Base-by-base conservation (phyloP, 2,888 invertebrate genomes). In the Catocala sponsa region DNA sequence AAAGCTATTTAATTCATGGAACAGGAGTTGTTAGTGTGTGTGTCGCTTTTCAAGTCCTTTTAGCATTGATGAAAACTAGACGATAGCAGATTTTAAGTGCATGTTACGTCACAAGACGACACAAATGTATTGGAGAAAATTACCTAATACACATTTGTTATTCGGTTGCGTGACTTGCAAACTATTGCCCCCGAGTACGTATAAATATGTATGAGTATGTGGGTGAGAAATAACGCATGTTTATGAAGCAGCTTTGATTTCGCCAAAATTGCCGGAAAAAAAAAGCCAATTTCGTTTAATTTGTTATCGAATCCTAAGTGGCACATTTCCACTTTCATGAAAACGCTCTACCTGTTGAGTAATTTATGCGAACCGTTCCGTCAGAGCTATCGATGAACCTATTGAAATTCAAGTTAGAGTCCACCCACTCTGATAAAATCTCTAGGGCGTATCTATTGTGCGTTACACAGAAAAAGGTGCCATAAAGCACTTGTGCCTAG, bases 401-500 rank as follows among this genome's bases (percentile, higher is more conserved):
- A 61, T 74, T 69, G 64, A 72, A 66, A 63, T 72, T 63, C 49
- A 63, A 25, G 25, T 25, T 25, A 72, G 48, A 61, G 11, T 56
- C 11, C 15, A 50, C 25, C 48, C 57, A 66, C 56, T 54, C 49
- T 54, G 63, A 67, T 59, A 70, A 61, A 67, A 63, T 65, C 72
- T 68, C 68, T 42, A 43, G 60, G 60, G 67, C n/a, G 38, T 54
- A 58, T 56, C 44, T 70, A 64, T 68, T 63, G 57, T 51, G 5
- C 33, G 33, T 60, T 65, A 63, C 63, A 63, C 12, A 61, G 57
- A 59, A 68, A 76, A 70, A 63, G 54, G 62, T 56, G 67, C 64
- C 68, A 72, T 70, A 76, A 78, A 78, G 65, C 62, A 70, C 71
- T 72, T 72, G 65, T 70, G 67, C 64, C 68, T 42, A 55, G 74